Evolutionary conservation across 2,888 invertebrate genomes (phyloP), one percentile per base, ranked within the genome.

Genomic region (Phalera bucephala): DNA sequence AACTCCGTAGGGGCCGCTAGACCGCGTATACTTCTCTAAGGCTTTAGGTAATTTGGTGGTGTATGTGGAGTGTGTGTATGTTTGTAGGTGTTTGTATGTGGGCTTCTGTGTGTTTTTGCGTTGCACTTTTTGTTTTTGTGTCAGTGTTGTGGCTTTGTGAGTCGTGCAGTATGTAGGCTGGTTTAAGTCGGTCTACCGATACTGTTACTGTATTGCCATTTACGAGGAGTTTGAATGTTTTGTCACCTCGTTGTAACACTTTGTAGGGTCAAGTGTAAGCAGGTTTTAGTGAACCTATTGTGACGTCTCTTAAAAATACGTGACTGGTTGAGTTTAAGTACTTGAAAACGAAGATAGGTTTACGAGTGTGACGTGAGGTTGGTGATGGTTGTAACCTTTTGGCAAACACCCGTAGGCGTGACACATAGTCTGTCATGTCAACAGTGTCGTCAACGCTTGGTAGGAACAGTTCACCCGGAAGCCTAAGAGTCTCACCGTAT

Each of bases 121-220:
- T n/a, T n/a, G n/a, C n/a, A n/a, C n/a, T n/a, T n/a, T n/a, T n/a
- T n/a, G n/a, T n/a, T n/a, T n/a, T n/a, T n/a, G n/a, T n/a, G n/a
- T n/a, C n/a, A n/a, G n/a, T n/a, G n/a, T n/a, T n/a, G n/a, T n/a
- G n/a, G n/a, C n/a, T n/a, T n/a, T n/a, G n/a, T n/a, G n/a, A n/a
- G n/a, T n/a, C n/a, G n/a, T n/a, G n/a, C n/a, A n/a, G n/a, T n/a
- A 33, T 14, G 19, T 34, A 51, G 2, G 56, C 59, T 4, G 57
- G 55, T 23, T 58, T 58, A 1, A 59, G n/a, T 0, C 56, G 30
- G 30, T 64, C 52, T 7, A 61, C 42, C 0, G 46, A 33, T 1
- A 57, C 48, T 2, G 27, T 31, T 2, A 11, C 22, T 8, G 8
- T 28, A 11, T 32, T 40, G 1, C 32, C 40, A 0, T 25, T 2